Base-by-base conservation (phyloP, 2,888 invertebrate genomes). In the Anodontia alba region DNA sequence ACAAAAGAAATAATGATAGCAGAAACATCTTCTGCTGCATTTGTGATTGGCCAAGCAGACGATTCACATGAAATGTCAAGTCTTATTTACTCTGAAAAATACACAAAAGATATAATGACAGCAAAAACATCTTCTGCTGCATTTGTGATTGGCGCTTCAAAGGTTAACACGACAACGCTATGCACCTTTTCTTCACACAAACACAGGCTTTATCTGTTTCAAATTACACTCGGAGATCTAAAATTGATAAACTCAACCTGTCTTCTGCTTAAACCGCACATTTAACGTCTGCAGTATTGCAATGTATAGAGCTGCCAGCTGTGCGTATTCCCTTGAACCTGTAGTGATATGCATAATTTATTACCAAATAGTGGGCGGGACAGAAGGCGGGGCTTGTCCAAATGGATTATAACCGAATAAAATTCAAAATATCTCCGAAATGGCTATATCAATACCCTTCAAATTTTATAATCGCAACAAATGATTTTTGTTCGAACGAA, bases 401-500 rank as follows among this genome's bases (percentile, higher is more conserved):
- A 7, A 62, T 62, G 17, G 17, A 62, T 33, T 62, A 62, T 62
- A 2, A 33, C 62, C 3, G 33, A 33, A 62, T 33, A 10, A 62
- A 62, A 62, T 17, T 8, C 33, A 33, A 17, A 62, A 62, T 33
- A 62, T 62, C 62, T 62, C 62, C 1, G 23, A 12, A 62, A 62
- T 10, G 1, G 33, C 20, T 10, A 17, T 3, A 33, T 5, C 1
- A 3, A 33, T 33, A 10, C 1, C 10, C 15, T 62, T 33, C 33
- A 62, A 33, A 62, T 33, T 62, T 31, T 17, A 38, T 2, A 23
- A 23, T 12, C 23, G 10, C 0, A 33, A 33, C n/a, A 23, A 36
- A 23, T 31, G 29, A 54, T 72, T 68, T 81, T 74, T 79, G 66
- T 46, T 84, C 67, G 84, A 84, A 84, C 84, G 84, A 84, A 84